Base-by-base conservation (phyloP, 1,140 invertebrate genomes). In the Tetragnatha versicolor region DNA sequence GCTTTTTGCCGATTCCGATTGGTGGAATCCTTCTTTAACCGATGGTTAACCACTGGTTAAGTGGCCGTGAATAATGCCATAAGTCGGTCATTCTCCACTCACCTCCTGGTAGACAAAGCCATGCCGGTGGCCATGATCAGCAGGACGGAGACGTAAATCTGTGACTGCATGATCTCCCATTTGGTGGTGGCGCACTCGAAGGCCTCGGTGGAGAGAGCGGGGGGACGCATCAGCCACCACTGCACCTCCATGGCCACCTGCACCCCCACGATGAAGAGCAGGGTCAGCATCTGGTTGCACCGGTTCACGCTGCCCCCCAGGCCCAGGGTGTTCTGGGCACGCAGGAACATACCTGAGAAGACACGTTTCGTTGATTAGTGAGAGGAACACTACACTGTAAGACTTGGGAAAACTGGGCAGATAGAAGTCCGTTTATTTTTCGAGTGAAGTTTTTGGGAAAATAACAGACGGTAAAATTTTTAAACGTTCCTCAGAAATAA, bases 231-330 rank as follows among this genome's bases (percentile, higher is more conserved):
- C 73, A 61, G 65, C 82, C 82, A 85, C 82, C 84, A 85, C 58
- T 87, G 85, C n/a, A 84, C 66, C 63, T 82, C 83, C n/a, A 87
- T 77, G 1, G 85, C 84, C 17, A 85, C 55, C 79, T 86, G 86
- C 12, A 86, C 84, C 20, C 84, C 81, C 0, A 87, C 82, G 20
- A 86, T 84, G 77, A 86, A 85, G 10, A 85, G 53, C 5, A 87
- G 81, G 6, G 84, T 86, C 7, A 87, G 61, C 60, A 85, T 83
- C 76, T 86, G 85, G 81, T 87, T 86, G 22, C 85, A 68, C 14
- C 84, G 81, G 3, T 83, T 85, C 1, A 86, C 78, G 42, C 84
- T 79, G 22, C 86, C 86, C 27, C 86, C 86, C 0, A 87, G 79
- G 7, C 86, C 86, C 7, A 87, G 72, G 1, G 82, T 79, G 7